A percentile compares a stretch with the other conserved stretches of the same genome.
Conservation (phyloP, 2,113 vertebrate genomes). For the Rhabdornis inornatus region DNA sequence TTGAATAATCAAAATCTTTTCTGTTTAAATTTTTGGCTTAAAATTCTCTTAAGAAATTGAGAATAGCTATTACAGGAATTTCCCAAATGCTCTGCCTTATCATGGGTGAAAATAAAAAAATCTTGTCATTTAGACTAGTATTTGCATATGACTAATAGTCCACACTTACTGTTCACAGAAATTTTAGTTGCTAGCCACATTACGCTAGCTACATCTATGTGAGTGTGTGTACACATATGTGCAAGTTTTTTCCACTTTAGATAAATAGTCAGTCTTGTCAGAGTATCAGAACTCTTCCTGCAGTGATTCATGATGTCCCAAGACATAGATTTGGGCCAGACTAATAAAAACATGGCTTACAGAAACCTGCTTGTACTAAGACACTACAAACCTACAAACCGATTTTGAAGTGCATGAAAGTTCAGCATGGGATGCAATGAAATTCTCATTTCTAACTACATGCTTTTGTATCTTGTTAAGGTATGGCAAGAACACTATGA, state of each 20-base stretch:
- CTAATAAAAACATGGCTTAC: neutral
- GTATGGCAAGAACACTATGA: neutral
- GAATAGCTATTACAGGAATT: neutral
- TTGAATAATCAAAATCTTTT: neutral
- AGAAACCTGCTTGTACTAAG: neutral
- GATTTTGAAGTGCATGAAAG: neutral
- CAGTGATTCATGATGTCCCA: neutral
- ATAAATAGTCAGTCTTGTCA: neutral
- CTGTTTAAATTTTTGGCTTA: neutral
- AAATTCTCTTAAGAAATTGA: neutral
- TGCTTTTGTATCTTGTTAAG: conserved; percentile 4
- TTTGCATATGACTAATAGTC: neutral
- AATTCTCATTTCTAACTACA: neutral
- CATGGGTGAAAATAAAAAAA: neutral
- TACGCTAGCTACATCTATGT: neutral
- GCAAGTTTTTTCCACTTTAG: neutral
- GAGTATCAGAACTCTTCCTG: neutral
- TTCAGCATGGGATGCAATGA: neutral
- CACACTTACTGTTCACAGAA: neutral
- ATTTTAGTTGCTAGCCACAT: neutral
- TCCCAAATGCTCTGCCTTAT: neutral
- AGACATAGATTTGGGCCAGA: neutral
- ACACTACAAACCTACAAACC: neutral
- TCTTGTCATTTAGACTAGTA: neutral
- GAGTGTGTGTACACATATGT: fast-evolving